Evolutionary conservation across 2,797 vertebrate species (phyloP).

Genomic region (Ficedula albicollis): DNA sequence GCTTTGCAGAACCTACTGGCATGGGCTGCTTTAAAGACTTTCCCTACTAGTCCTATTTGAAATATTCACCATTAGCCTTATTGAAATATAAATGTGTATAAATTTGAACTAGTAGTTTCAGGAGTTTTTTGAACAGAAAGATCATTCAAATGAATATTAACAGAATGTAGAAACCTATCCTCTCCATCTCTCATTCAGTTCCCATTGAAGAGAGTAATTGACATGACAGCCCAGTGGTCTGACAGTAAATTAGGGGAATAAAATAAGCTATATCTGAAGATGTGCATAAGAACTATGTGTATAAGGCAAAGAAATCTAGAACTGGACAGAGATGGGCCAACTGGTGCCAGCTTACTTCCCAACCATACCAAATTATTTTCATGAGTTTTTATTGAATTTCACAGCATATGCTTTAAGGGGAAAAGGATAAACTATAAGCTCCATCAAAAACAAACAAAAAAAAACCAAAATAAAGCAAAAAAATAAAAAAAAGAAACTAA

Average conservation of each 20-base stretch:
- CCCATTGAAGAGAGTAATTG: not conserved
- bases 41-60: not conserved
- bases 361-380: not conserved
- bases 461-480: too few relatives aligned
- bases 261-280: not conserved
- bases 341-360: not conserved
- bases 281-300: not conserved
- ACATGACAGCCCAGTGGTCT: not conserved
- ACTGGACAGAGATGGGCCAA: rapidly evolving
- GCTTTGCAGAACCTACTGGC: not conserved
- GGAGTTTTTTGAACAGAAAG: not conserved
- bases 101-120: not conserved
- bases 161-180: not conserved
- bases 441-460: not conserved
- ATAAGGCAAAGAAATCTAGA: not conserved
- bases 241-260: not conserved
- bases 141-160: not conserved
- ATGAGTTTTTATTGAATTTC: not conserved
- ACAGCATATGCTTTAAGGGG: not conserved
- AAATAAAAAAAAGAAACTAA: too few relatives aligned
- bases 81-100: not conserved
- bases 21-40: not conserved
- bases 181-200: not conserved
- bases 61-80: not conserved
- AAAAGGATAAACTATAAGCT: not conserved